These are phyloP conservation scores for Pterophyllum scalare DNA, from an alignment of 2,113 vertebrate species.

Conservation along the genomic window DNA sequence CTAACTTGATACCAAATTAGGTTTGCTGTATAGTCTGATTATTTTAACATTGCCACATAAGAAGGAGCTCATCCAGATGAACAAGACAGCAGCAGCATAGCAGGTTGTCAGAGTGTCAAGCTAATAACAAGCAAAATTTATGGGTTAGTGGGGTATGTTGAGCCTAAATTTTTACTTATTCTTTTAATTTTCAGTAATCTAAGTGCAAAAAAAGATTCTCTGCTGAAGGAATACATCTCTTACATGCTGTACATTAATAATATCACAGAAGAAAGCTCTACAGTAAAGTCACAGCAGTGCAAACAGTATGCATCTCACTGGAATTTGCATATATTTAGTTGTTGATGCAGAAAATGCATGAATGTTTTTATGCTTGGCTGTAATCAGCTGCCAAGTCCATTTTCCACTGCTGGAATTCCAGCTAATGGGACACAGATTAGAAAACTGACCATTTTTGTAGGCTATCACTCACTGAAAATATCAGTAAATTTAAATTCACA, in stretches of 20 bases:
- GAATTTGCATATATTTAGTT: background rate
- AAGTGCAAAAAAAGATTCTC: background rate
- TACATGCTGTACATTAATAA: background rate
- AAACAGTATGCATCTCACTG: background rate
- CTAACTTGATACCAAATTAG: no score
- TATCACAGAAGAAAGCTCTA: background rate
- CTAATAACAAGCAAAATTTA: background rate
- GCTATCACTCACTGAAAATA: background rate
- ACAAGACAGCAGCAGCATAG: background rate
- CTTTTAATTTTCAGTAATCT: background rate
- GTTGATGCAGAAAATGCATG: background rate
- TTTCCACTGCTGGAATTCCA: background rate
- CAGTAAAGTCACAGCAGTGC: background rate
- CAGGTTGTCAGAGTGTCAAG: background rate
- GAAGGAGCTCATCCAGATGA: slow-evolving; percentile 2
- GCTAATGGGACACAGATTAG: no score
- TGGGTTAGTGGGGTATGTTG: background rate
- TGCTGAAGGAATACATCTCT: background rate
- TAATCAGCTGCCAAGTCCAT: no score
- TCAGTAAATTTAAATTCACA: background rate
- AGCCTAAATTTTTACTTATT: background rate
- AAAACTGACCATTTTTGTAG: background rate
- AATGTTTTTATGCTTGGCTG: no score
- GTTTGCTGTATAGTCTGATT: slow-evolving; percentile 25
- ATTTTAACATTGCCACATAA: background rate